Conservation (phyloP, 2,113 vertebrate species). For the Dunckerocampus dactyliophorus region DNA sequence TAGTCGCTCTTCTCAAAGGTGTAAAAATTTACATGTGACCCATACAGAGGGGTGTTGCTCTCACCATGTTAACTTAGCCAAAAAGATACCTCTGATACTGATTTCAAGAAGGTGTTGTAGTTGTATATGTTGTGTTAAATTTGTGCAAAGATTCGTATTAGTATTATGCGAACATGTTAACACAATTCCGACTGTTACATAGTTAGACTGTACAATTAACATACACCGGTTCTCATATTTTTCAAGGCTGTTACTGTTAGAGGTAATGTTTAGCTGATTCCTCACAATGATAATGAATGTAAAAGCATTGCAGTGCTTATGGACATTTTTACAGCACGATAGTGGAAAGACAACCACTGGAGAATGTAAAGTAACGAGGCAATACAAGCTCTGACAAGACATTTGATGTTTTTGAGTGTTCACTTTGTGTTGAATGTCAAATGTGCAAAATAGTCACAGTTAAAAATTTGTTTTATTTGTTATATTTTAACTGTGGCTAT, state of each 20-base stretch:
- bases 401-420: slow-evolving; percentile 15
- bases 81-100: too few relatives aligned
- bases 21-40: too few relatives aligned
- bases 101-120: too few relatives aligned
- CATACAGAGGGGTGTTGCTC: too few relatives aligned
- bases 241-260: slow-evolving; percentile 8
- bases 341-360: slow-evolving; percentile 1
- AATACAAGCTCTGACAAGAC: slow-evolving; percentile 16
- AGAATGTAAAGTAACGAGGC: slow-evolving; percentile 5
- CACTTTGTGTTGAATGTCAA: too few relatives aligned
- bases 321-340: slow-evolving; percentile 16
- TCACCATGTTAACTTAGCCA: too few relatives aligned
- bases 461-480: slow-evolving; percentile 9
- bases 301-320: slow-evolving; percentile 42
- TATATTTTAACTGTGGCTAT: slow-evolving; percentile 14
- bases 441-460: slow-evolving; percentile 3
- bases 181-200: slow-evolving; percentile 47
- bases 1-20: slow-evolving; percentile 13
- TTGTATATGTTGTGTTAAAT: neutral
- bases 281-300: slow-evolving; percentile 58
- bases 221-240: neutral
- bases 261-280: slow-evolving; percentile 17
- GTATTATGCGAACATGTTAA: neutral
- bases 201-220: slow-evolving; percentile 26
- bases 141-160: slow-evolving; percentile 49